Percentiles rank a stretch among this genome's conserved stretches.
phyloP scores from a whole-genome alignment of 2,888 invertebrate genomes.

The Hypselothyrea guttata region DNA sequence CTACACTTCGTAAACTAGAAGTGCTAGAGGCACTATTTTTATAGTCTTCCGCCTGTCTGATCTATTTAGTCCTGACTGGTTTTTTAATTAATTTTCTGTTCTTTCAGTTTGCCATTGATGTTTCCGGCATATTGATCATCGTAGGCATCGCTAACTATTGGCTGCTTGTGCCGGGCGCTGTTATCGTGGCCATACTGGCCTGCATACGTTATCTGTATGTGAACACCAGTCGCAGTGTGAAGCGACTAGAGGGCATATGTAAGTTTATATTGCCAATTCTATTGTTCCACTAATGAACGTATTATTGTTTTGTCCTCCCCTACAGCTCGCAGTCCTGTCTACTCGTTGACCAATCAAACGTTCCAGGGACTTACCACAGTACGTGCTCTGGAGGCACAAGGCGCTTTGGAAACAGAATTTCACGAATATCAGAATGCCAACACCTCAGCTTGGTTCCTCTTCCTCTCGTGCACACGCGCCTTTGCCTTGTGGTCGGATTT shows the following conservation, averaged over 20 bases:
- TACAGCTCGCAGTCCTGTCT: slow-evolving; percentile 90
- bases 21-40: no score
- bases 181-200: slow-evolving; percentile 85
- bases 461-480: slow-evolving; percentile 93
- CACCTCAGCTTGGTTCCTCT: slow-evolving; percentile 90
- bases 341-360: slow-evolving; percentile 88
- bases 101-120: slow-evolving; percentile 80
- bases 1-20: no score
- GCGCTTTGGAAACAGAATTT: slow-evolving; percentile 85
- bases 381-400: slow-evolving; percentile 87
- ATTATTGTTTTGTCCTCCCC: background rate
- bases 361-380: slow-evolving; percentile 90
- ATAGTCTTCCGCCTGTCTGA: no score
- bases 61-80: no score
- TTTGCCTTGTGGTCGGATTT: slow-evolving; percentile 96
- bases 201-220: slow-evolving; percentile 84
- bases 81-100: background rate
- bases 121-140: slow-evolving; percentile 84
- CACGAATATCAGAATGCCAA: slow-evolving; percentile 86
- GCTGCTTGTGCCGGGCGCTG: slow-evolving; percentile 85
- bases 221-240: slow-evolving; percentile 84
- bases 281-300: no score
- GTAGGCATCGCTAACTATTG: slow-evolving; percentile 86
- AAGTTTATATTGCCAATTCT: slow-evolving; percentile 41
- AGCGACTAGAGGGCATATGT: slow-evolving; percentile 81